phyloP scores from a whole-genome alignment of 1,140 invertebrate genomes.

The Atopsyche davidsoni region DNA sequence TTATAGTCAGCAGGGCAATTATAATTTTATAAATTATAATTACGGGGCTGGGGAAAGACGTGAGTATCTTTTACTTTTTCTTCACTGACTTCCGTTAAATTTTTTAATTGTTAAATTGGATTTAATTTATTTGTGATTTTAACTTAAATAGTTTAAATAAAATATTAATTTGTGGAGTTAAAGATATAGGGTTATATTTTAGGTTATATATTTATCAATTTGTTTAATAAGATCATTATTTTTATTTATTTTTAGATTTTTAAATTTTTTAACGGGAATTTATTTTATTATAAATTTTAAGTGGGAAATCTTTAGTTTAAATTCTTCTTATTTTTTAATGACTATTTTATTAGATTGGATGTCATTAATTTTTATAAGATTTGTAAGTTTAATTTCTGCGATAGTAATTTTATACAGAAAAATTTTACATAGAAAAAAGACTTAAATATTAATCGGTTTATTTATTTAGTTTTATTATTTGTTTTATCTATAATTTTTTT shows the following conservation, averaged over 20 bases:
- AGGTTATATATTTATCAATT: too few species aligned
- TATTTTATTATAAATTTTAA: too few species aligned
- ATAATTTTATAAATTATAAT: too few species aligned
- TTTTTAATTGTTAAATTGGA: background rate
- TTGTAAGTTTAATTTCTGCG: constrained; percentile 56
- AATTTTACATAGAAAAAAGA: constrained; percentile 51
- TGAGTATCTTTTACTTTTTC: too few species aligned
- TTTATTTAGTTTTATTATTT: constrained; percentile 57
- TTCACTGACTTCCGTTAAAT: too few species aligned
- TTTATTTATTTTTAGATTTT: too few species aligned
- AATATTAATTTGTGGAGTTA: constrained; percentile 50
- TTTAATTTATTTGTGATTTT: constrained; percentile 43
- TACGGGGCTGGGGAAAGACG: too few species aligned
- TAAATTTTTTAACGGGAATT: too few species aligned
- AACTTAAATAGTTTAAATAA: constrained; percentile 48
- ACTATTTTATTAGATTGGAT: constrained; percentile 58
- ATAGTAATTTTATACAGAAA: constrained; percentile 55
- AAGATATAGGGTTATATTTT: constrained; percentile 27
- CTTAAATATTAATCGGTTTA: constrained; percentile 50
- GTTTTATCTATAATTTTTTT: constrained; percentile 58
- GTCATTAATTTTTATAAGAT: constrained; percentile 50
- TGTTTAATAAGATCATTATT: too few species aligned
- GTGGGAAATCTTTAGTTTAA: too few species aligned
- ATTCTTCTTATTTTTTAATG: too few species aligned
- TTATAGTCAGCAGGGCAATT: too few species aligned